Evolutionary conservation across 2,888 invertebrate genomes (phyloP).

Genomic region (Caenorhabditis angaria): DNA sequence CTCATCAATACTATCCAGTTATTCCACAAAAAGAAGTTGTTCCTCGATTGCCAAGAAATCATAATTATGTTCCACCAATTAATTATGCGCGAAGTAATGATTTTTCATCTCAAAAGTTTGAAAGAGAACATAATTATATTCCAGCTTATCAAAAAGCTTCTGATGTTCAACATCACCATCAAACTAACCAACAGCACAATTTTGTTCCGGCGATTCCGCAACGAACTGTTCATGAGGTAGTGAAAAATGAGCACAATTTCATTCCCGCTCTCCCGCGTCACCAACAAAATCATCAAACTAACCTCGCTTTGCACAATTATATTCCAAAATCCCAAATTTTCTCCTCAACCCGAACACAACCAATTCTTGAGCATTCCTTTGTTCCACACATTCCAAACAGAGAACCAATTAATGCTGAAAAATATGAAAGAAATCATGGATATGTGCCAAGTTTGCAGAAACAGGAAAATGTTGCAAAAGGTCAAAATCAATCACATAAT

Average conservation of each 20-base stretch:
- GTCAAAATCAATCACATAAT: neutral
- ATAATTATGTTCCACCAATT: slow-evolving; percentile 35
- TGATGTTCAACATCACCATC: slow-evolving; percentile 13
- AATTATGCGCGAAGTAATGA: slow-evolving; percentile 15
- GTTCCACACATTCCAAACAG: slow-evolving; percentile 30
- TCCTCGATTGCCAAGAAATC: slow-evolving; percentile 30
- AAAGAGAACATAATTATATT: slow-evolving; percentile 30
- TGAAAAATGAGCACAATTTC: slow-evolving; percentile 11
- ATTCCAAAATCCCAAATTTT: slow-evolving; percentile 24
- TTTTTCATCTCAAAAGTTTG: neutral
- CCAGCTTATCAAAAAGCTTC: slow-evolving; percentile 19
- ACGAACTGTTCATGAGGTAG: neutral
- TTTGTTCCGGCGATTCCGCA: slow-evolving; percentile 3
- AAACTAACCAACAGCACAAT: slow-evolving; percentile 13
- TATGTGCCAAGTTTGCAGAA: slow-evolving; percentile 15
- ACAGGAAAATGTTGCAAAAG: too few relatives aligned
- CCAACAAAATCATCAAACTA: slow-evolving; percentile 20
- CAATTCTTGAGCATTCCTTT: slow-evolving; percentile 32
- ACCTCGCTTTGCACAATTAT: slow-evolving; percentile 21
- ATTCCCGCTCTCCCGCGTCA: slow-evolving; percentile 29
- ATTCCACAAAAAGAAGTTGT: slow-evolving; percentile 22
- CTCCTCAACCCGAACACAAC: slow-evolving; percentile 16
- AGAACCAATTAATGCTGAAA: slow-evolving; percentile 1
- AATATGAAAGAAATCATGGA: slow-evolving; percentile 22
- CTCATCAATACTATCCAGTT: slow-evolving; percentile 30